These are phyloP conservation scores for Eleutherodactylus coqui DNA, from an alignment of 2,797 vertebrate species.

Conservation along the genomic window DNA sequence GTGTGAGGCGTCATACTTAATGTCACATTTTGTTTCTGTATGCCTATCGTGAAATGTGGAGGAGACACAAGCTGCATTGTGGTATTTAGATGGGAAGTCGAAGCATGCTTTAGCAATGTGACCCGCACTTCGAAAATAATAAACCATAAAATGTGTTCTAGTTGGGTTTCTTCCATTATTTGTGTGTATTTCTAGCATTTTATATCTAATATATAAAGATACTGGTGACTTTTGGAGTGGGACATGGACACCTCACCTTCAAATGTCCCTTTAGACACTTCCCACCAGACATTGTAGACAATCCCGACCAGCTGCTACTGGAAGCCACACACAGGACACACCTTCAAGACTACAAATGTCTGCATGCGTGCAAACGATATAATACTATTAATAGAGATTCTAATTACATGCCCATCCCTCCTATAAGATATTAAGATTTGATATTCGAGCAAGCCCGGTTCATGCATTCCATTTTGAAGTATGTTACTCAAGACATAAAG, in stretches of 20 bases:
- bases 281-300: constrained; percentile 14
- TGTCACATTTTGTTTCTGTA: neutral
- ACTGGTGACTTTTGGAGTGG: constrained; percentile 24
- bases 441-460: neutral
- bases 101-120: constrained; percentile 1
- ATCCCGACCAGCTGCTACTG: neutral
- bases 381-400: neutral
- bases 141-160: neutral
- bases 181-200: neutral
- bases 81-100: constrained; percentile 2
- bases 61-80: constrained; percentile 24
- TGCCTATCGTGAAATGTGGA: constrained; percentile 8
- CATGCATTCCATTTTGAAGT: neutral
- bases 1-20: neutral
- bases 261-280: constrained; percentile 68
- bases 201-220: constrained; percentile 25
- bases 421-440: neutral
- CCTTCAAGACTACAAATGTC: neutral
- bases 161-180: neutral
- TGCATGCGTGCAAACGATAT: neutral
- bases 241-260: constrained; percentile 68
- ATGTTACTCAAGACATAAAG: neutral
- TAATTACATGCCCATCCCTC: neutral
- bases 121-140: constrained; percentile 19
- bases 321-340: constrained; percentile 19